Base-by-base conservation (phyloP, 2,797 vertebrate genomes). In the Ptychadena robeensis region DNA sequence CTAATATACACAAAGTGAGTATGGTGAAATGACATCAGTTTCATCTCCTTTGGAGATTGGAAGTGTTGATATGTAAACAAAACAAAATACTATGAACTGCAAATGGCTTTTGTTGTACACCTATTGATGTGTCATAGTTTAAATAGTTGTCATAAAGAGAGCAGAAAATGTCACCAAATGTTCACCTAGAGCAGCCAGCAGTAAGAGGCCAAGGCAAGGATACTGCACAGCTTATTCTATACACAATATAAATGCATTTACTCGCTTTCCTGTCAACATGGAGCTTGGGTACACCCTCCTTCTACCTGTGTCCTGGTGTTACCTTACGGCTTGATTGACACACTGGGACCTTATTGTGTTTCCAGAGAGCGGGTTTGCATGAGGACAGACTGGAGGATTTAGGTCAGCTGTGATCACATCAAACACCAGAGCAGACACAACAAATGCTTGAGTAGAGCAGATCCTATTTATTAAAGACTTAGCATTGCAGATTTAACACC, bases 401-500 rank as follows among this genome's bases (percentile, higher is more conserved):
- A 89, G 91, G 90, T 91, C 91, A 91, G 80, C 25, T 63, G 88
- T 86, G 85, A 48, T 68, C 86, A 86, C 59, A 35, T 79, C 86
- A 88, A 89, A 84, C 87, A 53, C 18, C 81, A 76, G 74, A 73
- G 79, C 86, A 64, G 79, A 48, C 53, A 86, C 34, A 85, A 80
- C 82, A 76, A 2, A 53, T 83, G 86, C 82, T 32, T 1, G 61
- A 53, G 38, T 63, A 77, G 81, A 35, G 57, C 85, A 80, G 82
- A 89, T 88, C 87, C 86, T 87, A 85, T 90, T 90, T 86, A 90
- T 87, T 75, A 86, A 86, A 91, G 82, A n/a, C 27, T 63, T 65
- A 67, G 64, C 80, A 22, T 73, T 67, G 35, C 64, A 40, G 65
- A 68, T 67, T 59, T 74, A 82, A 44, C 37, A 22, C 9, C 63